Evolutionary conservation across 1,140 invertebrate species (phyloP).

Genomic region (Laupala kohalensis): DNA sequence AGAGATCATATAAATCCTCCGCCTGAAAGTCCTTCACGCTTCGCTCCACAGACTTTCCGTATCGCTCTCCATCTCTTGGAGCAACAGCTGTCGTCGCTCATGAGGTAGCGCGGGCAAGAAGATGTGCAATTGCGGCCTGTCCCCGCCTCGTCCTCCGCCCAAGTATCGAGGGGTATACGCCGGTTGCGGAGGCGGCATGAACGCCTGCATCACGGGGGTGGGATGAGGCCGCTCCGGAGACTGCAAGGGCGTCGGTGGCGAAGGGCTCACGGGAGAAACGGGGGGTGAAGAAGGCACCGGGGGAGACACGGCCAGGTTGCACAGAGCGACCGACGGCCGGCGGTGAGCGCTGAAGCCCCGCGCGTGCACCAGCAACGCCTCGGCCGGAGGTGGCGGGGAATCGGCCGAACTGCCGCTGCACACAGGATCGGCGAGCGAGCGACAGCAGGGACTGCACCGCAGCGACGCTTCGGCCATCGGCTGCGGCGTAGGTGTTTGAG

Average conservation of each 20-base stretch:
- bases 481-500: neutral
- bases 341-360: neutral
- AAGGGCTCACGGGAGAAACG: conserved; percentile 9
- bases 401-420: neutral
- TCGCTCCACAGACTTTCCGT: neutral
- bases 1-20: neutral
- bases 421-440: no score
- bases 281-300: neutral
- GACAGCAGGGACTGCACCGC: neutral
- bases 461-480: neutral
- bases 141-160: no score
- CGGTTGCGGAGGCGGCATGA: neutral
- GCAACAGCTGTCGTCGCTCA: neutral
- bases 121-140: conserved; percentile 42
- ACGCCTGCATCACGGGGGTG: neutral
- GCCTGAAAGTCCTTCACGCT: neutral
- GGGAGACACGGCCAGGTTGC: neutral
- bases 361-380: neutral
- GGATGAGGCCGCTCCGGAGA: neutral
- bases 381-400: neutral
- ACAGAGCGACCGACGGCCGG: neutral
- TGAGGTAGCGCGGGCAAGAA: conserved; percentile 38
- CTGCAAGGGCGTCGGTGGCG: conserved; percentile 11
- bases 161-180: no score
- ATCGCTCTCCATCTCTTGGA: neutral